These are phyloP conservation scores for Dryocosmus kuriphilus DNA, from an alignment of 2,888 invertebrate species.

Conservation along the genomic window DNA sequence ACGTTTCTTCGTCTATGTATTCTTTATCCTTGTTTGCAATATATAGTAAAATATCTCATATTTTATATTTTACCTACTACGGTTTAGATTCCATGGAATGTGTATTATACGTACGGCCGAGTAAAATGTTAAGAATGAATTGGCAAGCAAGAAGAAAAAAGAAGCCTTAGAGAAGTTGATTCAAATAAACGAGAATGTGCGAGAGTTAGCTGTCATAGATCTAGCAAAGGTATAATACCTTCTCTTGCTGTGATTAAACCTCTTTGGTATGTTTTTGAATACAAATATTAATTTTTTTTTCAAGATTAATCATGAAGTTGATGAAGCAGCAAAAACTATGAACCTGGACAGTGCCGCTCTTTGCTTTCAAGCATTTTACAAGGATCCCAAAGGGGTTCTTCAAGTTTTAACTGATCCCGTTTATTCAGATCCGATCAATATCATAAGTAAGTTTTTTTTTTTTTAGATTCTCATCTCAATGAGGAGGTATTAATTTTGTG, in stretches of 20 bases:
- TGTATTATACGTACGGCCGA: slow-evolving; percentile 93
- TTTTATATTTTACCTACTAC: neutral
- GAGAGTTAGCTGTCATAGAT: slow-evolving; percentile 68
- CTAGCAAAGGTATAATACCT: slow-evolving; percentile 75
- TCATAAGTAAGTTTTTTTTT: slow-evolving; percentile 85
- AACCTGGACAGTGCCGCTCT: slow-evolving; percentile 90
- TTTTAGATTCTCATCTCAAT: too few species aligned
- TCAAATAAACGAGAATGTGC: slow-evolving; percentile 69
- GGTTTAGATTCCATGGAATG: slow-evolving; percentile 86
- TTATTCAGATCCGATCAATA: slow-evolving; percentile 87
- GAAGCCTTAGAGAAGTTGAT: slow-evolving; percentile 68
- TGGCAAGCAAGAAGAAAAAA: slow-evolving; percentile 83
- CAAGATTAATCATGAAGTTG: slow-evolving; percentile 79
- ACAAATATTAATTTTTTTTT: slow-evolving; percentile 49
- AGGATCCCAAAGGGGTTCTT: slow-evolving; percentile 78
- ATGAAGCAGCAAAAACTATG: slow-evolving; percentile 83
- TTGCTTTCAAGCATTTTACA: slow-evolving; percentile 87
- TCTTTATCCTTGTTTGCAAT: neutral
- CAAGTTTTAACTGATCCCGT: slow-evolving; percentile 84
- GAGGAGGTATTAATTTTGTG: too few species aligned
- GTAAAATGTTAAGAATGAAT: slow-evolving; percentile 84
- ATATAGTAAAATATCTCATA: slow-evolving; percentile 30
- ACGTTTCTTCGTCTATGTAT: slow-evolving; percentile 1
- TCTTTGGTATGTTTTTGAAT: neutral
- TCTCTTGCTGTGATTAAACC: neutral